A percentile compares a stretch with the other conserved stretches of the same genome.
Evolutionary conservation across 2,888 invertebrate genomes (phyloP).

Genomic region (Cataglyphis altisquamis): DNA sequence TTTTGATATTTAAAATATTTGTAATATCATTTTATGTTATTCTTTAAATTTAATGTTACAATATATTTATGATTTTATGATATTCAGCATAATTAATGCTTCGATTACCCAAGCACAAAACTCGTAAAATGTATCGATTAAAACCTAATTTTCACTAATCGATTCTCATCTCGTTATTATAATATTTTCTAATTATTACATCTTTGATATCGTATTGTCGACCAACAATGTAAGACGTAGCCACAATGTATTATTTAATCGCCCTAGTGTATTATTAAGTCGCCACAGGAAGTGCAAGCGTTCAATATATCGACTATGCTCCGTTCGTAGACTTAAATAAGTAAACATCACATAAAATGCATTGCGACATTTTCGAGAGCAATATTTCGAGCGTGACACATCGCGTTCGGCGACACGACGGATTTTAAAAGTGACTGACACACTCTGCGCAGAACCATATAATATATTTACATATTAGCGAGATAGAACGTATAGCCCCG

Average conservation of each 20-base stretch:
- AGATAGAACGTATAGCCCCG: not conserved
- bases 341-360: slow-evolving; percentile 41
- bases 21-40: not conserved
- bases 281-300: not conserved
- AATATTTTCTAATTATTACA: not conserved
- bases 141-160: not conserved
- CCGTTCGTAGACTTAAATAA: slow-evolving; percentile 31
- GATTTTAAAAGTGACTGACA: slow-evolving; percentile 46
- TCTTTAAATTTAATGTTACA: not conserved
- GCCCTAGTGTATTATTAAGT: not conserved
- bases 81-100: not conserved
- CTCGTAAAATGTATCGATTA: not conserved
- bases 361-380: slow-evolving; percentile 34
- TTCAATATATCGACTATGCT: not conserved
- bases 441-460: not conserved
- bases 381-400: slow-evolving; percentile 31
- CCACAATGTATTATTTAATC: not conserved
- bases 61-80: slow-evolving; percentile 1
- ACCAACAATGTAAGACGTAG: not conserved
- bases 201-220: not conserved
- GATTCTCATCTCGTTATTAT: not conserved
- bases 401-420: not conserved
- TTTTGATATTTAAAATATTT: slow-evolving; percentile 5
- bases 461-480: slow-evolving; percentile 46
- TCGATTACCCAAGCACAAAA: not conserved